Percentiles rank a stretch among this genome's conserved stretches.
phyloP scores from a whole-genome alignment of 2,797 vertebrate genomes.

The Synaphobranchus kaupii region DNA sequence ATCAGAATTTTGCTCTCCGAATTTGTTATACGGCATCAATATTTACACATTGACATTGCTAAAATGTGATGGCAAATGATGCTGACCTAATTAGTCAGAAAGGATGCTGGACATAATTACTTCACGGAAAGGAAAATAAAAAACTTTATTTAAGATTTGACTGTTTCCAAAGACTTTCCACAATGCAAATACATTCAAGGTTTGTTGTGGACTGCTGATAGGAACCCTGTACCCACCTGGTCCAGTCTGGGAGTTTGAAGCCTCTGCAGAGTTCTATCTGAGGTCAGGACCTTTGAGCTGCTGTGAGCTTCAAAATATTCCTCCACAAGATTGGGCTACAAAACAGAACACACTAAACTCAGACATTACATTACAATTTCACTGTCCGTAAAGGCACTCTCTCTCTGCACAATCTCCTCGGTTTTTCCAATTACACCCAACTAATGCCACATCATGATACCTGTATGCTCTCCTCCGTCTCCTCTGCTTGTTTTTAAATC shows the following conservation, averaged over 20 bases:
- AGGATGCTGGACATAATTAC: conserved; percentile 9
- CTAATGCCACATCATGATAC: conserved; percentile 30
- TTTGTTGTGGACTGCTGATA: background rate
- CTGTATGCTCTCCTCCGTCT: too few species aligned
- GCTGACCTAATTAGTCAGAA: background rate
- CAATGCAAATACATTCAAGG: conserved; percentile 29
- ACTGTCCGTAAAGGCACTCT: background rate
- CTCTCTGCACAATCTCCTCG: background rate
- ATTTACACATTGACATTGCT: background rate
- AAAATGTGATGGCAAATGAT: too few species aligned
- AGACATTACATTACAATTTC: background rate
- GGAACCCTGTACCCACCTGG: conserved; percentile 76
- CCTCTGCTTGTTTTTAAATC: background rate
- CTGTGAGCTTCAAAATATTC: conserved; percentile 97
- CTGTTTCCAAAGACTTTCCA: background rate
- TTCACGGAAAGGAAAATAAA: background rate
- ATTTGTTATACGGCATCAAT: background rate
- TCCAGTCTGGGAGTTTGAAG: conserved; percentile 82
- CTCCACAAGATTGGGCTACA: conserved; percentile 82
- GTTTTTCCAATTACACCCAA: conserved; percentile 28
- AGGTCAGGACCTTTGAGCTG: conserved; percentile 92
- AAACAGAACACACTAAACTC: conserved; percentile 30
- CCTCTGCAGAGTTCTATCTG: conserved; percentile 90
- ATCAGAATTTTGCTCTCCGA: background rate
- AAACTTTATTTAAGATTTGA: background rate